A percentile compares a stretch with the other conserved stretches of the same genome.
phyloP scores from a whole-genome alignment of 2,888 invertebrate species.

The Acronicta aceris region DNA sequence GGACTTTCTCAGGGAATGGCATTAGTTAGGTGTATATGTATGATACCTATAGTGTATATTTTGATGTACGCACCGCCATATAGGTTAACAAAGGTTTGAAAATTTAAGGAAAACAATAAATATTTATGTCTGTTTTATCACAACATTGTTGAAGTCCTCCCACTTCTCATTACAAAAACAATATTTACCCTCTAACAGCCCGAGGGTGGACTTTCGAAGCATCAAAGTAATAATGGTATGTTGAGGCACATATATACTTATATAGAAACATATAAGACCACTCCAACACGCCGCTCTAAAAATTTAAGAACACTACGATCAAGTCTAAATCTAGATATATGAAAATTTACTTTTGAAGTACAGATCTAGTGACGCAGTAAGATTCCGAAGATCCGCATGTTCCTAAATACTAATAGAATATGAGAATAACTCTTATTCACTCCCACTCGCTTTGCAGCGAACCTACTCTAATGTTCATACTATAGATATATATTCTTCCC shows the following conservation, averaged over 20 bases:
- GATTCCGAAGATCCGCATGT: background rate
- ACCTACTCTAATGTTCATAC: too few relatives aligned
- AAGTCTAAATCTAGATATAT: background rate
- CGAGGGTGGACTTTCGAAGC: constrained; percentile 19
- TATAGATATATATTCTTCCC: too few relatives aligned
- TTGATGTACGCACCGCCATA: background rate
- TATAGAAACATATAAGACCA: background rate
- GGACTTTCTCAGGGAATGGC: constrained; percentile 19
- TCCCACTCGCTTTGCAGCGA: background rate
- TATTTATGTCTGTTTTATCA: too few relatives aligned
- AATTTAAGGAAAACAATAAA: too few relatives aligned
- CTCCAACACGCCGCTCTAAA: background rate
- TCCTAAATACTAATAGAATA: background rate
- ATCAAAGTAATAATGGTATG: too few relatives aligned
- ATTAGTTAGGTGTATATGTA: constrained; percentile 9
- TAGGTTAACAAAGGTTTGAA: constrained; percentile 1
- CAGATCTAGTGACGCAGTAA: background rate
- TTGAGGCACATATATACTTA: too few relatives aligned
- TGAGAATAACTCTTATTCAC: constrained; percentile 20
- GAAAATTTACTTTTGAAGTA: background rate
- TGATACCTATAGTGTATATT: constrained; percentile 14
- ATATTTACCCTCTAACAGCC: constrained; percentile 4
- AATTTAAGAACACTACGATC: constrained; percentile 1
- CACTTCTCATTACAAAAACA: constrained; percentile 25
- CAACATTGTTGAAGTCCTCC: constrained; percentile 25